These are phyloP conservation scores for Phaenicophaeus curvirostris DNA, from an alignment of 2,797 vertebrate species.

Conservation along the genomic window DNA sequence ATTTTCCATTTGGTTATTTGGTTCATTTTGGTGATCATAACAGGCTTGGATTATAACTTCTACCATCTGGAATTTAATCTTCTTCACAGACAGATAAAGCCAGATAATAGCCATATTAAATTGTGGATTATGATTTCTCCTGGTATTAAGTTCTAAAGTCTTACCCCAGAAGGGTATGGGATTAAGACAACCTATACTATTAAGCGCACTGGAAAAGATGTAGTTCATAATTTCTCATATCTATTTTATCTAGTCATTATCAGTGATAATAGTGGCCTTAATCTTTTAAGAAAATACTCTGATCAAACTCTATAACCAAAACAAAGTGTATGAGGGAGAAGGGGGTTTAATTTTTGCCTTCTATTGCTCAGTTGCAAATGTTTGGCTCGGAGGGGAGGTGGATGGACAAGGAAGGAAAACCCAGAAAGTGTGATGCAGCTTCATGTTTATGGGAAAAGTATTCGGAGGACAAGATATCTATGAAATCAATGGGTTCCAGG, in stretches of 20 bases:
- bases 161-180: constrained; percentile 23
- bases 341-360: neutral
- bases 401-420: neutral
- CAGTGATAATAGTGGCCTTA: neutral
- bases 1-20: constrained; percentile 61
- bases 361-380: neutral
- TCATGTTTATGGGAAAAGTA: constrained; percentile 59
- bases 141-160: constrained; percentile 61
- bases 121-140: constrained; percentile 69
- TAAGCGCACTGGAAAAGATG: constrained; percentile 45
- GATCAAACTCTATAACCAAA: neutral
- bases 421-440: constrained; percentile 38
- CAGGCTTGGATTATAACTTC: constrained; percentile 69
- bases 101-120: constrained; percentile 71
- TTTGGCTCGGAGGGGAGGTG: neutral
- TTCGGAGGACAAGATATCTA: constrained; percentile 50
- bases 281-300: constrained; percentile 21
- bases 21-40: constrained; percentile 60
- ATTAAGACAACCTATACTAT: constrained; percentile 51
- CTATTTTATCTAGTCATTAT: constrained; percentile 32
- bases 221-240: constrained; percentile 20
- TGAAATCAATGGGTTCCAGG: constrained; percentile 70
- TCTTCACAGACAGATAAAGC: constrained; percentile 73
- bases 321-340: neutral
- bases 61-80: constrained; percentile 74